These are phyloP conservation scores for Dastarcus helophoroides DNA, from an alignment of 2,888 invertebrate species.

Conservation along the genomic window DNA sequence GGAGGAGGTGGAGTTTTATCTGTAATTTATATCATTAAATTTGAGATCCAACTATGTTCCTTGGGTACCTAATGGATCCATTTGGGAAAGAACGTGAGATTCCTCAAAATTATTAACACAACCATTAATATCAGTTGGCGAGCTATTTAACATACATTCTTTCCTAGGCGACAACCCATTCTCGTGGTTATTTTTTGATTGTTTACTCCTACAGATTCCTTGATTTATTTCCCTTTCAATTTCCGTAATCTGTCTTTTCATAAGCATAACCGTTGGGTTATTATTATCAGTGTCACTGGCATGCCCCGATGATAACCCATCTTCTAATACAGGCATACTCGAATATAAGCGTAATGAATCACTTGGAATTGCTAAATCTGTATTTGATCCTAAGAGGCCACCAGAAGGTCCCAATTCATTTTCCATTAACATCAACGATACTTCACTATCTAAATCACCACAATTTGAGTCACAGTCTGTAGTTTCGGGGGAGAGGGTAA, in stretches of 20 bases:
- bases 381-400: conserved; percentile 40
- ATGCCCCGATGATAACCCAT: conserved; percentile 88
- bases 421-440: conserved; percentile 64
- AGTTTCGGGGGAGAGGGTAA: conserved; percentile 83
- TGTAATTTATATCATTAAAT: conserved; percentile 11
- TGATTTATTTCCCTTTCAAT: conserved; percentile 58
- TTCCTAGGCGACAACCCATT: conserved; percentile 30
- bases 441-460: conserved; percentile 77
- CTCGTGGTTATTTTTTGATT: conserved; percentile 22
- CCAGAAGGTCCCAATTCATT: conserved; percentile 43
- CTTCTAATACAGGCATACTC: conserved; percentile 85
- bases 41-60: too few relatives aligned
- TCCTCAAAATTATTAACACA: conserved; percentile 32
- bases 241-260: conserved; percentile 61
- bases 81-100: conserved; percentile 28
- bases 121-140: conserved; percentile 32
- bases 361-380: conserved; percentile 48
- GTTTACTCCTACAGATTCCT: conserved; percentile 41
- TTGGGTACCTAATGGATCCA: conserved; percentile 29
- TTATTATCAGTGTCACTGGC: conserved; percentile 88
- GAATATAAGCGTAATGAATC: conserved; percentile 58
- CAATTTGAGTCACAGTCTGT: conserved; percentile 86
- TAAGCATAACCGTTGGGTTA: conserved; percentile 57
- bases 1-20: conserved; percentile 61
- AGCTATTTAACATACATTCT: conserved; percentile 23